Evolutionary conservation across 2,113 vertebrate species (phyloP), one percentile per base, ranked within the genome.

Genomic region (Illadopsis cleaveri): DNA sequence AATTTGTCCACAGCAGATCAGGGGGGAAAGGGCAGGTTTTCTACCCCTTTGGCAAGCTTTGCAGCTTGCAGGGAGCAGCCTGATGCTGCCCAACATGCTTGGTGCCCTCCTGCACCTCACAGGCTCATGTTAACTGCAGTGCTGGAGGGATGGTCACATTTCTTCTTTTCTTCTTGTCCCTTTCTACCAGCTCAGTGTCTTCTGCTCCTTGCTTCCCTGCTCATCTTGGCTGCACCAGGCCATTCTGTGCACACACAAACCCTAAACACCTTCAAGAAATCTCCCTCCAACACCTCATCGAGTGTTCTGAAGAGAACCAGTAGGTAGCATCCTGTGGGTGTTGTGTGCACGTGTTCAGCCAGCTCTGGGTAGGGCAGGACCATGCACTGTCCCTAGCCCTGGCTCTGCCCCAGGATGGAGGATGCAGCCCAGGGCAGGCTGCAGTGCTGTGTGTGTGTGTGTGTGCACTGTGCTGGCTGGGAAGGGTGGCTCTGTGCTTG

Each of bases 231-330:
- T 66, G 38, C 11, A 2, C 38, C 77, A 53, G 64, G 64, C n/a
- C 24, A 28, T 42, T 91, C 42, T 77, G 44, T 50, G 51, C 69
- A 50, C 24, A 18, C 3, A 30, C 45, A 91, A 86, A 24, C 13
- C 42, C 33, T 70, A 42, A 86, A 78, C 23, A 27, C 35, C 83
- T 86, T 95, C 89, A 91, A 51, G 91, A 96, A 78, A 58, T 81
- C 93, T 91, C 64, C 77, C 27, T 91, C 91, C 60, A 84, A 62
- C 8, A 1, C 12, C 66, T 86, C 31, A 2, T 45, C 27, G 0
- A 94, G 64, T 35, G 68, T 8, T 84, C 78, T 61, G 73, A 82
- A 91, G 90, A 85, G 83, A 92, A 85, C 53, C 70, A 58, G 96
- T 97, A 94, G 3, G 96, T 96, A 91, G 57, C 61, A 79, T 13